A percentile compares a stretch with the other conserved stretches of the same genome.
Conservation (phyloP, 1,140 invertebrate species). For the Bombus difficillimus region DNA sequence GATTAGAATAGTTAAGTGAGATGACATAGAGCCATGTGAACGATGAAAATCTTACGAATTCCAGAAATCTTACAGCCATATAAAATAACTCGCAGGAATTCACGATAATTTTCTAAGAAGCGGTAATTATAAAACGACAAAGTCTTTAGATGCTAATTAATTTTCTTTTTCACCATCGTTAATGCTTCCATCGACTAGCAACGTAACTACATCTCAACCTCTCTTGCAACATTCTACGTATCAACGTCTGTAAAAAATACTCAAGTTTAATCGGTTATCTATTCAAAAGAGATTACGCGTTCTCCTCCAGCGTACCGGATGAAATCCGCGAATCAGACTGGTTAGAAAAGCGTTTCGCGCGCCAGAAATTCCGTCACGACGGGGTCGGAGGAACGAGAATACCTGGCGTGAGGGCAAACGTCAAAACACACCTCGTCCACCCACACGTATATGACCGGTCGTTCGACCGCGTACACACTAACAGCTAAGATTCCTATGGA, state of each 20-base stretch:
- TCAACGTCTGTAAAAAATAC: neutral
- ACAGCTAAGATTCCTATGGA: constrained; percentile 76
- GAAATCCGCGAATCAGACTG: constrained; percentile 57
- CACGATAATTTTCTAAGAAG: neutral
- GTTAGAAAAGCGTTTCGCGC: constrained; percentile 61
- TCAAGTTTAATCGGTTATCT: neutral
- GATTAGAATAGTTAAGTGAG: neutral
- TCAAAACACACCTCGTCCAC: constrained; percentile 80
- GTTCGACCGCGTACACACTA: constrained; percentile 44
- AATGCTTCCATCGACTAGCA: too few relatives aligned
- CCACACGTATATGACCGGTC: constrained; percentile 62
- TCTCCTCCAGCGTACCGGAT: constrained; percentile 20
- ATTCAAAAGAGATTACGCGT: neutral
- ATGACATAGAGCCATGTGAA: too few relatives aligned
- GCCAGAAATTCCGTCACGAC: constrained; percentile 73
- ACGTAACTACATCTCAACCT: too few relatives aligned
- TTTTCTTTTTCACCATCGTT: neutral
- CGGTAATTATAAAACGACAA: neutral
- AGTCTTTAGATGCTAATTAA: neutral
- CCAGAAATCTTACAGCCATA: too few relatives aligned
- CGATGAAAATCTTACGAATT: too few relatives aligned
- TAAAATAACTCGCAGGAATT: neutral
- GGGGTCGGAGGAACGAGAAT: constrained; percentile 71
- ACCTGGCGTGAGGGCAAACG: constrained; percentile 78
- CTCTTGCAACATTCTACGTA: too few relatives aligned